Evolutionary conservation across 2,888 invertebrate genomes (phyloP).

Genomic region (Poecilus cupreus): DNA sequence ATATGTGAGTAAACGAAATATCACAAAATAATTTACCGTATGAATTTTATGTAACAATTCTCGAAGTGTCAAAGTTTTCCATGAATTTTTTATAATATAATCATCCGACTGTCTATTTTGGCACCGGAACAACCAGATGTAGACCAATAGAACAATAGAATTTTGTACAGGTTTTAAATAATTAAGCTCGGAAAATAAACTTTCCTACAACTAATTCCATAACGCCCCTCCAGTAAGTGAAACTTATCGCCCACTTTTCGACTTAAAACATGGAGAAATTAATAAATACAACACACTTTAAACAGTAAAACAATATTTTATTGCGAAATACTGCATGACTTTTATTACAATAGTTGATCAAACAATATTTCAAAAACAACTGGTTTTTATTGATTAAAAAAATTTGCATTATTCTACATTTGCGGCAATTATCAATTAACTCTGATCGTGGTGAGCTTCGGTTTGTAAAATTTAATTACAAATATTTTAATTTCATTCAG

Average conservation of each 20-base stretch:
- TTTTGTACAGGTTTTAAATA: not conserved
- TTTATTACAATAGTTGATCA: constrained; percentile 13
- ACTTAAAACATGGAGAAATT: constrained; percentile 3
- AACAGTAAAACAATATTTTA: constrained; percentile 15
- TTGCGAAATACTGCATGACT: not conserved
- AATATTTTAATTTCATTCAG: constrained; percentile 27
- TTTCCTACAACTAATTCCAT: not conserved
- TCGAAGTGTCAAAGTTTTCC: too few relatives aligned
- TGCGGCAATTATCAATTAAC: constrained; percentile 3
- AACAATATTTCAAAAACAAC: constrained; percentile 34
- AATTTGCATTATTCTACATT: not conserved
- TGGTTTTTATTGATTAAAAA: constrained; percentile 27
- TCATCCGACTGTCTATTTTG: too few relatives aligned
- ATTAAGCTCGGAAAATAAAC: not conserved
- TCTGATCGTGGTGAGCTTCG: constrained; percentile 23
- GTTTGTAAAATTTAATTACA: constrained; percentile 32
- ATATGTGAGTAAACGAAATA: too few relatives aligned
- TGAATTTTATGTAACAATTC: too few relatives aligned
- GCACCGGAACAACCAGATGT: too few relatives aligned
- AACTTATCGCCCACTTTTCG: constrained; percentile 10
- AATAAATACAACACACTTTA: not conserved
- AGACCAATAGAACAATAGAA: not conserved
- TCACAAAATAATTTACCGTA: too few relatives aligned
- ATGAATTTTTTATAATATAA: too few relatives aligned
- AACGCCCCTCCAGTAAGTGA: not conserved